Conservation (phyloP, 2,888 invertebrate genomes). For the Craniophora ligustri region DNA sequence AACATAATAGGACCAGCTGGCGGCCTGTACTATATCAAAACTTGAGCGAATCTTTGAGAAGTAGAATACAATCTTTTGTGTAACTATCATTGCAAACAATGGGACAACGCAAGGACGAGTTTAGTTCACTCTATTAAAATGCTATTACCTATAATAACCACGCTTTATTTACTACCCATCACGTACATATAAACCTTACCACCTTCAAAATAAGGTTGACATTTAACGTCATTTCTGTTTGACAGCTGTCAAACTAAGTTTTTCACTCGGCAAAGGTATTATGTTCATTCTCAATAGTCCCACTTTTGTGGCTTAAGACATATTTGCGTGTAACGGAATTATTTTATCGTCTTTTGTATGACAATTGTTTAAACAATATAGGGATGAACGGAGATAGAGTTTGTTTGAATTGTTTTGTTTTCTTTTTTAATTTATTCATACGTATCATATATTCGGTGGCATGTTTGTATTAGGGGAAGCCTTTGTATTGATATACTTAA, state of each 20-base stretch:
- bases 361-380: slow-evolving; percentile 45
- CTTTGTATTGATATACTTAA: too few relatives aligned
- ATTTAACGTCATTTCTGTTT: slow-evolving; percentile 15
- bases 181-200: slow-evolving; percentile 12
- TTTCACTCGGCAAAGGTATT: slow-evolving; percentile 26
- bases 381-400: background rate
- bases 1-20: slow-evolving; percentile 45
- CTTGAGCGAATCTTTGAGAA: slow-evolving; percentile 66
- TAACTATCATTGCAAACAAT: slow-evolving; percentile 76
- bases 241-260: slow-evolving; percentile 30
- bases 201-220: background rate
- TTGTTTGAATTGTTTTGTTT: slow-evolving; percentile 4
- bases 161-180: slow-evolving; percentile 7
- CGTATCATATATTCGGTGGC: slow-evolving; percentile 13
- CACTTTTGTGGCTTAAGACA: slow-evolving; percentile 54
- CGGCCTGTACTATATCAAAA: slow-evolving; percentile 44
- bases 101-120: slow-evolving; percentile 85
- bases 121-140: slow-evolving; percentile 83
- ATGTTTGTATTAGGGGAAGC: background rate
- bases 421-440: slow-evolving; percentile 37
- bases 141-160: slow-evolving; percentile 69
- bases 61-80: slow-evolving; percentile 77
- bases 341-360: slow-evolving; percentile 56
- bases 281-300: slow-evolving; percentile 33
- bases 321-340: slow-evolving; percentile 66